Base-by-base conservation (phyloP, 1,140 invertebrate genomes). In the Drosophila subpulchrella region DNA sequence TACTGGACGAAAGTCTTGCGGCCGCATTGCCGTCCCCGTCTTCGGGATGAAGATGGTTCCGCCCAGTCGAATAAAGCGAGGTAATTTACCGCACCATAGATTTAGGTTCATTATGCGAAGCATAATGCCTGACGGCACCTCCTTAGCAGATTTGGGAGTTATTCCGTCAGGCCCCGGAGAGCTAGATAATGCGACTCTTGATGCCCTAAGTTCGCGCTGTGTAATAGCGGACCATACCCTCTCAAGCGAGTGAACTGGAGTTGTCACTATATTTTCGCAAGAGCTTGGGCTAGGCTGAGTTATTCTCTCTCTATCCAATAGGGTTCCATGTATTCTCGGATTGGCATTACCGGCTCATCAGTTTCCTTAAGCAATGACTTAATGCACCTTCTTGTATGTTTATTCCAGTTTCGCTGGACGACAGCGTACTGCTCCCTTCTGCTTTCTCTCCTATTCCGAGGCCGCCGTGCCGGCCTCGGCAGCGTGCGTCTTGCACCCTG, bases 11-110 rank as follows among this genome's bases (percentile, higher is more conserved):
- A 46, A 58, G 66, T 68, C 62, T 56, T 58, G 47, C 24, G 34
- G 63, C 38, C 17, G 27, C 17, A 15, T 60, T 55, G 51, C 57
- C 32, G 24, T 55, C 4, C 3, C 56, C 61, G 12, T 39, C 15
- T 56, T 74, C 71, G 61, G 61, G 0, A 67, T 74, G 50, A 66
- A 60, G 7, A 67, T 34, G 38, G 74, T 60, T 73, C 60, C 39
- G 30, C 6, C 30, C 30, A 7, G 30, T 55, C 59, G 38, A 47
- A 72, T 73, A 39, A 12, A 48, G 36, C 12, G 8, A 3, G 54
- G 48, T 38, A 75, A n/a, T 6, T 60, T 47, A 1, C 58, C 70
- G 38, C 61, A 67, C 61, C 55, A 76, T 10, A 66, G 32, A 24
- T 66, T 66, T 13, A 75, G 34, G 54, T 66, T 75, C 68, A 75